Base-by-base conservation (phyloP, 2,113 vertebrate genomes). In the Oncorhynchus clarkii region DNA sequence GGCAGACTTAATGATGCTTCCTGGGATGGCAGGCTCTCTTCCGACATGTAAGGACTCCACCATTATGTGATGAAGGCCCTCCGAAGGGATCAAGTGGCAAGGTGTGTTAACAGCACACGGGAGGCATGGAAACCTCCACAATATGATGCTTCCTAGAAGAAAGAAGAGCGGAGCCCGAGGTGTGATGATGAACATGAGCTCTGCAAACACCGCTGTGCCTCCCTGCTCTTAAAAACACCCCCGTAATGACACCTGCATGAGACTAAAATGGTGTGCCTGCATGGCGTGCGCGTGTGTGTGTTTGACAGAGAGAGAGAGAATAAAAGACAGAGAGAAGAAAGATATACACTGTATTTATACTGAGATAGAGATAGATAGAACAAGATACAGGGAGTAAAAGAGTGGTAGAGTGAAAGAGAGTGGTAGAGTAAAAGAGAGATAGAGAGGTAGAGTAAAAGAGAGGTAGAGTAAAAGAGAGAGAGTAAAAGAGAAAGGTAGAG, bases 31-130 rank as follows among this genome's bases (percentile, higher is more conserved):
- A 86, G 81, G 67, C 77, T 78, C 67, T 86, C 76, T 60, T 27
- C 49, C 78, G 73, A 85, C 75, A 82, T 84, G 84, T 75, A 82
- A 85, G 81, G 82, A 83, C 82, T 80, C 75, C 73, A 72, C 77
- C 77, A 62, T 78, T 66, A 76, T 72, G 84, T 75, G 77, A 76
- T 80, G 84, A 87, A 84, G 76, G 75, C 71, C 85, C 48, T 64
- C 27, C 54, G 62, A 78, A 62, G 51, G 66, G 78, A 85, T 87
- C 82, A 77, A 74, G 87, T 84, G 69, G 72, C 75, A 78, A 73
- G 48, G 64, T 72, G 78, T 76, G 59, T 62, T 62, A 62, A 62
- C 59, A 24, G 59, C 59, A 22, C 59, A 62, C 7, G 59, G 59
- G 59, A 62, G 59, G 18, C 18, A 57, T 27, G 34, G 31, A 22